phyloP scores from a whole-genome alignment of 2,797 vertebrate species.

The Gymnodraco acuticeps region DNA sequence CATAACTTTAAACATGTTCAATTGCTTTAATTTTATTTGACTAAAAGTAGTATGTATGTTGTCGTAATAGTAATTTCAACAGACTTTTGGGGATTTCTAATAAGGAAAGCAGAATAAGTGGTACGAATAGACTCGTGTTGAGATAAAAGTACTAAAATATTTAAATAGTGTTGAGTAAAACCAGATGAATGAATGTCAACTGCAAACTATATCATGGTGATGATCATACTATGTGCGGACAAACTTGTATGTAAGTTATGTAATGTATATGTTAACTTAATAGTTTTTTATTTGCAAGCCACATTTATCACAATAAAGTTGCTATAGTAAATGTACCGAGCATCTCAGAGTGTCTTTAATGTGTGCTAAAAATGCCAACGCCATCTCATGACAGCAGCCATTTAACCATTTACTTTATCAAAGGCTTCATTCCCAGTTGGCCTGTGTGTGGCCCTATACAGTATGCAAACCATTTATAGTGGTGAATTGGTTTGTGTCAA shows the following conservation, averaged over 20 bases:
- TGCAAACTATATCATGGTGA: conserved; percentile 1
- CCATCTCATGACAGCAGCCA: background rate
- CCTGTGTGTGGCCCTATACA: conserved; percentile 43
- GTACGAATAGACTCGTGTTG: background rate
- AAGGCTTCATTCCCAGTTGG: conserved; percentile 13
- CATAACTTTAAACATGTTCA: background rate
- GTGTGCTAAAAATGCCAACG: no score
- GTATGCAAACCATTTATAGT: conserved; percentile 19
- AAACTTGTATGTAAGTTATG: background rate
- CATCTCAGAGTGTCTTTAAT: background rate
- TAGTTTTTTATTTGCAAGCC: background rate
- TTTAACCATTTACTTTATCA: conserved; percentile 10
- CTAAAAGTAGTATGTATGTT: no score
- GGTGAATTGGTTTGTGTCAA: conserved; percentile 35
- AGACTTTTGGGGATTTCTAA: no score
- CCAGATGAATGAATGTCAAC: background rate
- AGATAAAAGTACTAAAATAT: background rate
- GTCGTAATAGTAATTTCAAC: no score
- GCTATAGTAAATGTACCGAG: background rate
- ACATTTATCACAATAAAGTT: background rate
- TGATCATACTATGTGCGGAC: background rate
- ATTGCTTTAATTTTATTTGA: background rate
- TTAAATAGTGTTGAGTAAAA: conserved; percentile 6
- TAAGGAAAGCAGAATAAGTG: background rate
- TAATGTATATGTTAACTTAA: background rate